Evolutionary conservation across 2,113 vertebrate species (phyloP), one percentile per base, ranked within the genome.

Genomic region (Ailuropoda melanoleuca): DNA sequence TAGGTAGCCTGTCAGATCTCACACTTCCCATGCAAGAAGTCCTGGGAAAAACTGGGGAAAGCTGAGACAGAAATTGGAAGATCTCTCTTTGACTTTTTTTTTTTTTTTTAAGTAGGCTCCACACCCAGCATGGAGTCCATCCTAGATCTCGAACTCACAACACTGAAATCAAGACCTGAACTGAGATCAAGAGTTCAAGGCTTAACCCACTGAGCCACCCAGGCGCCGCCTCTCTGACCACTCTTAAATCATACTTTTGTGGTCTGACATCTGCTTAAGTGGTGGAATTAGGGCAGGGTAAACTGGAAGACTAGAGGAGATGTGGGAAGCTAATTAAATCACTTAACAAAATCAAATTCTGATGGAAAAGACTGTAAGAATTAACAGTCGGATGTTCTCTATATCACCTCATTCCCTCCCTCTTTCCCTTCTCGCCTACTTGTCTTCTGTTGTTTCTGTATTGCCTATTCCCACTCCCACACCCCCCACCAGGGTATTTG

Each of bases 21-120:
- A 43, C 10, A 29, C 3, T 48, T 6, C 48, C 10, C 39, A 1
- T 4, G 8, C 2, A 34, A 37, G 9, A 23, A 50, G 4, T 3
- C 2, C 43, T 68, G 18, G 43, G 17, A 7, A 21, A 86, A 53
- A 37, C 50, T 12, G 1, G 19, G 39, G 19, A 80, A 46, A 50
- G 23, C 23, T 55, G 48, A 82, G 13, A 53, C 6, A 31, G 55
- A 85, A 85, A n/a, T 31, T 46, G 1, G 2, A 81, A 86, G 7
- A 1, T 23, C 29, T 53, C 48, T 84, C 39, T 74, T 18, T 77
- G 19, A 64, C 11, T 55, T 29, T 82, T 72, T 37, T 60, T 81
- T 68, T 43, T 58, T 26, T 60, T 66, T 66, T 66, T n/a, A 68
- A n/a, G 64, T n/a, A 68, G 34, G 34, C 1, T 8, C 31, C 31